phyloP scores from a whole-genome alignment of 2,113 vertebrate genomes.

The Nothobranchius kuhntae region DNA sequence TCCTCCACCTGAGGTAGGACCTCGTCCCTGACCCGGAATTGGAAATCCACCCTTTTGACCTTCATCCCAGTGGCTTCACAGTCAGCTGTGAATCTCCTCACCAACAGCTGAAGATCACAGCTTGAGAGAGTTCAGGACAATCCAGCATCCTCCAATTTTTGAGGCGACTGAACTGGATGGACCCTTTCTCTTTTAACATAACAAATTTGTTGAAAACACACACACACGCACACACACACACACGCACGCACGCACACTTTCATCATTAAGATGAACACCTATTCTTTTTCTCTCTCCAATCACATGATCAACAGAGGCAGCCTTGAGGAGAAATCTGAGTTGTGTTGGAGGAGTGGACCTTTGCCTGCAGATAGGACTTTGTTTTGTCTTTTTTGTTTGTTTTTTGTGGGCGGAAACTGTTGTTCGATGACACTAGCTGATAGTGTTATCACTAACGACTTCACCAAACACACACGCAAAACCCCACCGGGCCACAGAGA shows the following conservation, averaged over 20 bases:
- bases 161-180: slow-evolving; percentile 24
- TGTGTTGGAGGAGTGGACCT: slow-evolving; percentile 11
- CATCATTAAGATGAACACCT: slow-evolving; percentile 17
- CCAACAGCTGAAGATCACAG: too few species aligned
- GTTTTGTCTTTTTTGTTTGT: slow-evolving; percentile 2
- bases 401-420: slow-evolving; percentile 9
- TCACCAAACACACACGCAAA: slow-evolving; percentile 32
- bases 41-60: too few species aligned
- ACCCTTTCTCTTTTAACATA: slow-evolving; percentile 33
- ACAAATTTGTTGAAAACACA: slow-evolving; percentile 4
- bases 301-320: slow-evolving; percentile 34
- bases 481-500: slow-evolving; percentile 30
- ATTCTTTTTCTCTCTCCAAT: slow-evolving; percentile 37
- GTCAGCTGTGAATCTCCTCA: too few species aligned
- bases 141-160: background rate
- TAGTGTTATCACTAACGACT: slow-evolving; percentile 59
- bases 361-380: slow-evolving; percentile 22
- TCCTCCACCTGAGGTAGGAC: too few species aligned
- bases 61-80: too few species aligned
- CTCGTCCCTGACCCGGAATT: too few species aligned
- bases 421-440: slow-evolving; percentile 55
- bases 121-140: too few species aligned
- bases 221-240: slow-evolving; percentile 26
- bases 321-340: slow-evolving; percentile 4
- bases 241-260: background rate